Conservation (phyloP, 2,113 vertebrate species). For the Carollia perspicillata region DNA sequence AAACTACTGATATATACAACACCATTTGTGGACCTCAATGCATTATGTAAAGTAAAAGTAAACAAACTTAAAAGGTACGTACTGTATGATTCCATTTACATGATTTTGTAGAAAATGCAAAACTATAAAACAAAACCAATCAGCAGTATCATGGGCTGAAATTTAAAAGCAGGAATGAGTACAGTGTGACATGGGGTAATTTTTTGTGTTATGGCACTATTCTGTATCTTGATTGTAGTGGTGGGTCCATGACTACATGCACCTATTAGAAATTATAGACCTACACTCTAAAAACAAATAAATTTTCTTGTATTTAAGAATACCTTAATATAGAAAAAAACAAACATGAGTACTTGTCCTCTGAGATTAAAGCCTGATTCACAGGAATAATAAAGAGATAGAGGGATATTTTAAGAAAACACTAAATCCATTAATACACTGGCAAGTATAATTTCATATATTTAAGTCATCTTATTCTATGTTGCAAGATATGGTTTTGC, state of each 20-base stretch:
- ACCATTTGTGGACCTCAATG: not conserved
- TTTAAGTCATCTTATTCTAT: not conserved
- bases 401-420: not conserved
- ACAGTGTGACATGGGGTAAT: not conserved
- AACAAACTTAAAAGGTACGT: not conserved
- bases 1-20: not conserved
- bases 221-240: not conserved
- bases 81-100: not conserved
- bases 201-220: not conserved
- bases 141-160: not conserved
- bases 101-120: not conserved
- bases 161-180: not conserved
- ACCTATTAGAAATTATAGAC: not conserved
- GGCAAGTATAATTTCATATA: not conserved
- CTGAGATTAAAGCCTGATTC: not conserved
- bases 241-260: not conserved
- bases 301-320: not conserved
- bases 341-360: not conserved
- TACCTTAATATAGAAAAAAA: not conserved
- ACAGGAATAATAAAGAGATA: not conserved
- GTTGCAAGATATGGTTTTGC: not conserved
- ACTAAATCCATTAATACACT: not conserved
- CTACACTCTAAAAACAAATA: not conserved
- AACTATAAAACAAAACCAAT: not conserved
- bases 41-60: not conserved